These are phyloP conservation scores for Myzus persicae DNA, from an alignment of 1,140 invertebrate genomes.

Conservation along the genomic window DNA sequence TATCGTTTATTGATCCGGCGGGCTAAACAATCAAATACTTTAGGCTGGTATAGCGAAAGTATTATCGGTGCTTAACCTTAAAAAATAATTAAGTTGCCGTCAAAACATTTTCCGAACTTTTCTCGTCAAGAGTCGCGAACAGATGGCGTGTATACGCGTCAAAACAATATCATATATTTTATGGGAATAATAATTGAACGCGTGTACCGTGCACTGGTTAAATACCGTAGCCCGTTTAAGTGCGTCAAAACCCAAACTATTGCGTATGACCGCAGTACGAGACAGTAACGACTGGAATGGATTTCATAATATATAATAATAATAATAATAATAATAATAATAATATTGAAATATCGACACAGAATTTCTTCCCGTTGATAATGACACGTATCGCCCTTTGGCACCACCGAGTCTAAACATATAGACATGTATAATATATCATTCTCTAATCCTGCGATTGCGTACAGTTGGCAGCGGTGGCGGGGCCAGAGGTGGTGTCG, in stretches of 20 bases:
- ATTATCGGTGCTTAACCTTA: not conserved
- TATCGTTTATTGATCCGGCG: not conserved
- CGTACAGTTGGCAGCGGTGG: not conserved
- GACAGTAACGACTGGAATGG: not conserved
- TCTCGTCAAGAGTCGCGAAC: not conserved
- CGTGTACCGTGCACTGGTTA: not conserved
- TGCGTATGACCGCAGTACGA: not conserved
- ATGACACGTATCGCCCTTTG: not conserved
- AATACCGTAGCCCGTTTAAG: not conserved
- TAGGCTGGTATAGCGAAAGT: not conserved
- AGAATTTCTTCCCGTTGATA: not conserved
- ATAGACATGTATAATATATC: not conserved
- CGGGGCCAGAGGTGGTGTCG: not conserved
- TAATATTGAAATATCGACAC: slow-evolving; percentile 5
- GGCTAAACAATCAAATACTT: not conserved
- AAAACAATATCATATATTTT: not conserved
- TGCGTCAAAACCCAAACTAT: not conserved
- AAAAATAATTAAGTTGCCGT: not conserved
- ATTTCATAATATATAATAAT: not conserved
- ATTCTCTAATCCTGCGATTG: not conserved
- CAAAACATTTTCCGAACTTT: not conserved
- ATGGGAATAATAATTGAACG: not conserved
- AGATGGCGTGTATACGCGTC: not conserved
- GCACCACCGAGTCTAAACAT: not conserved
- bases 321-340: not conserved